Conservation (phyloP, 2,113 vertebrate genomes). For the Gobiocypris rarus region DNA sequence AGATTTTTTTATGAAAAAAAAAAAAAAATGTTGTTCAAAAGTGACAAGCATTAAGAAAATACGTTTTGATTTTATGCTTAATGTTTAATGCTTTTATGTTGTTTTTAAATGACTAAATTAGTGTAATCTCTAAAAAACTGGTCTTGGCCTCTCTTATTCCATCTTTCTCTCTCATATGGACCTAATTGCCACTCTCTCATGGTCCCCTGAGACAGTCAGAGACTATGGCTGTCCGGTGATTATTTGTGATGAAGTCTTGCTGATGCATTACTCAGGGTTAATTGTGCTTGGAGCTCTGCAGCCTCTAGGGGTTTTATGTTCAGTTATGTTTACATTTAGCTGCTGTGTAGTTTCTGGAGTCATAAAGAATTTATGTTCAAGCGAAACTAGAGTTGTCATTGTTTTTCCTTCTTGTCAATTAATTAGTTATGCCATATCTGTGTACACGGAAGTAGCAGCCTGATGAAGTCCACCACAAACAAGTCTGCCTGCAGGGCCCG, state of each 20-base stretch:
- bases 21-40: too few relatives aligned
- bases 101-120: background rate
- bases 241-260: constrained; percentile 41
- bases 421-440: background rate
- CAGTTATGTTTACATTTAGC: constrained; percentile 24
- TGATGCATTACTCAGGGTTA: constrained; percentile 36
- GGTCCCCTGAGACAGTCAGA: constrained; percentile 10
- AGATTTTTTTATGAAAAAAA: too few relatives aligned
- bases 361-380: constrained; percentile 20
- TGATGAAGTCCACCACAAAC: constrained; percentile 7
- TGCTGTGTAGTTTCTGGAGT: background rate
- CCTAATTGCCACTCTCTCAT: too few relatives aligned
- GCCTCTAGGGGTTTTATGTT: constrained; percentile 23
- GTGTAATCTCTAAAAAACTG: background rate
- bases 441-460: background rate
- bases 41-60: background rate
- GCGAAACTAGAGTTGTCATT: background rate
- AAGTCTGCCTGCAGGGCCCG: background rate
- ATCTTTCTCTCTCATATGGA: background rate
- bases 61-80: background rate
- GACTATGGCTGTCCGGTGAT: constrained; percentile 27
- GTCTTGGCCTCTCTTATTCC: background rate
- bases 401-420: background rate
- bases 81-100: background rate
- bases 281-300: constrained; percentile 17